phyloP scores from a whole-genome alignment of 2,888 invertebrate species.

The Drosophila putrida region DNA sequence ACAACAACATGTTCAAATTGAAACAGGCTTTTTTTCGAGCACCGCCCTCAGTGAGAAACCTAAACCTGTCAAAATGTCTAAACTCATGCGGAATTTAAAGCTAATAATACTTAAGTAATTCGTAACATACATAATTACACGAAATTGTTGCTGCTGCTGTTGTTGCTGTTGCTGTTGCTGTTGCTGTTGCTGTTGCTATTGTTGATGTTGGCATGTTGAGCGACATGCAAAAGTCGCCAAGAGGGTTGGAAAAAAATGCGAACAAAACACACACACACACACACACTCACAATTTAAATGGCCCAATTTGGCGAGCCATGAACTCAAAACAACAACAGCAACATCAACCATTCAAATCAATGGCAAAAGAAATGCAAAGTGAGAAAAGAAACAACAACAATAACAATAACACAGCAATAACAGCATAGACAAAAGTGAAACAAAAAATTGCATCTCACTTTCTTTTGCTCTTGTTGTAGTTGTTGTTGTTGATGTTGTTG shows the following conservation, averaged over 20 bases:
- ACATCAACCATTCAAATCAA: constrained; percentile 59
- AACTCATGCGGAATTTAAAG: constrained; percentile 46
- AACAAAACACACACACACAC: constrained; percentile 28
- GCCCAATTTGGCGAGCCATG: constrained; percentile 78
- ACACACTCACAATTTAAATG: constrained; percentile 57
- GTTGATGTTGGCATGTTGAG: constrained; percentile 53
- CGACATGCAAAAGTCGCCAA: constrained; percentile 57
- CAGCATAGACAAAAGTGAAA: constrained; percentile 34
- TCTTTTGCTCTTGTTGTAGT: constrained; percentile 55
- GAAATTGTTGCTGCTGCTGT: constrained; percentile 22
- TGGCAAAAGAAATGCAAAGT: constrained; percentile 66
- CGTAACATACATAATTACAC: constrained; percentile 66
- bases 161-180: constrained; percentile 18
- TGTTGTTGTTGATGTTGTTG: constrained; percentile 13
- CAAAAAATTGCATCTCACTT: constrained; percentile 81
- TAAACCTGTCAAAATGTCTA: constrained; percentile 71
- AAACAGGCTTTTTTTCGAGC: constrained; percentile 4
- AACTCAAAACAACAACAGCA: constrained; percentile 65
- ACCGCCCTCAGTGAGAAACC: constrained; percentile 49
- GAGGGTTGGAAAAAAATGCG: constrained; percentile 33
- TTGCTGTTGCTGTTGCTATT: constrained; percentile 25
- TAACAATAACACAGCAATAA: constrained; percentile 8
- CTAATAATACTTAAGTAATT: constrained; percentile 69
- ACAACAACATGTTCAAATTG: constrained; percentile 6
- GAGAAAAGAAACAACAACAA: constrained; percentile 40